Base-by-base conservation (phyloP, 2,888 invertebrate genomes). In the Netelia inedita region DNA sequence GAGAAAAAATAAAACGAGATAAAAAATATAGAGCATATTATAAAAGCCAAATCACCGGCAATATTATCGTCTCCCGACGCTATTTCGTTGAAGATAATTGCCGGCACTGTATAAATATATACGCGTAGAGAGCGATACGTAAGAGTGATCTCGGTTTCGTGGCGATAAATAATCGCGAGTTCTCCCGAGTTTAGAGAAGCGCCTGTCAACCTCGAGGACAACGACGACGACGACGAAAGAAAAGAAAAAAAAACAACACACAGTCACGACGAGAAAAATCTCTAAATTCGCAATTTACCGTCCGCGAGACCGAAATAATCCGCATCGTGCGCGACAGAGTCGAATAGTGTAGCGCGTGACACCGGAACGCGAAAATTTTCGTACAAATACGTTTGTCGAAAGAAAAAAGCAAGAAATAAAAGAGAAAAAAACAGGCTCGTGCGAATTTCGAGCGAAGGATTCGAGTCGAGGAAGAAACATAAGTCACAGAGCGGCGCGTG, bases 1-100 rank as follows among this genome's bases (percentile, higher is more conserved):
- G 16, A 41, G 9, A 65, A 1, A 63, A 28, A 63, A 55, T 55
- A 23, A 74, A 11, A 72, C 59, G 1, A 57, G n/a, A 75, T 19
- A 72, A 41, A 59, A 71, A 65, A 69, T n/a, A 23, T 19, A 41
- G 55, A 11, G 9, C 50, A 19, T 65, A 43, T 65, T 23, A 23
- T n/a, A 61, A 46, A 55, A 68, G 23, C 41, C 1, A 35, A 83
- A 69, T 84, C 46, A 75, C 50, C 69, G 75, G 9, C 19, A 46
- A 69, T 65, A 73, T 83, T 61, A 74, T 83, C 83, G 79, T 71
- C 55, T 50, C 59, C 41, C 59, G 78, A 74, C 72, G 74, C 72
- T 28, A 72, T 79, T 75, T 69, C 71, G 53, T 61, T 9, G 19
- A 55, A 68, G 76, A 78, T 81, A 63, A 80, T 84, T 79, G 41